These are phyloP conservation scores for Acanthochromis polyacanthus DNA, from an alignment of 2,113 vertebrate species.

Conservation along the genomic window DNA sequence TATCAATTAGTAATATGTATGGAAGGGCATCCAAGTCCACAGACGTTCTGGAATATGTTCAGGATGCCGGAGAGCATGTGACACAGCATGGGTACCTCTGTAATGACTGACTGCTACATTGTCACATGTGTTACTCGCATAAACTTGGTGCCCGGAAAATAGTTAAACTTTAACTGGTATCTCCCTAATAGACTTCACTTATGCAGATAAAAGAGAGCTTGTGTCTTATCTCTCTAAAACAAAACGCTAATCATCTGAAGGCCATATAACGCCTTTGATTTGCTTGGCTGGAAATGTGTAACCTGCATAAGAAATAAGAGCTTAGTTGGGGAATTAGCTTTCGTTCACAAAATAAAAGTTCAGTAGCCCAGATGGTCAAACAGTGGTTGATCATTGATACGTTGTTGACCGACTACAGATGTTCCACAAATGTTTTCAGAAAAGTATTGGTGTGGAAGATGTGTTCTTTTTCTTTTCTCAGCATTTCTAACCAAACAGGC, in stretches of 20 bases:
- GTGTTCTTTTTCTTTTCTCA: not conserved
- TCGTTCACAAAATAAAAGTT: constrained; percentile 28
- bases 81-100: constrained; percentile 18
- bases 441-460: not conserved
- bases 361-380: constrained; percentile 15
- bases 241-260: not conserved
- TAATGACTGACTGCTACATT: constrained; percentile 8
- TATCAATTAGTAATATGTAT: no score
- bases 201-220: not conserved
- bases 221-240: not conserved
- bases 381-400: constrained; percentile 55
- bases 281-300: not conserved
- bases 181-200: not conserved
- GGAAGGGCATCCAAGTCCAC: no score
- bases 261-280: not conserved
- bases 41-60: no score
- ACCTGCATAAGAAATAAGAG: not conserved
- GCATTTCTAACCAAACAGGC: not conserved
- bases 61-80: constrained; percentile 30
- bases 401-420: constrained; percentile 28
- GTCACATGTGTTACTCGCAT: constrained; percentile 18
- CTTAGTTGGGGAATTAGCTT: not conserved
- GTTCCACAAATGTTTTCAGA: constrained; percentile 12
- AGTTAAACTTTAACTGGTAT: constrained; percentile 43
- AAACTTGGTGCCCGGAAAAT: constrained; percentile 31